A percentile compares a stretch with the other conserved stretches of the same genome.
Evolutionary conservation across 2,113 vertebrate species (phyloP).

Genomic region (Semicossyphus pulcher): DNA sequence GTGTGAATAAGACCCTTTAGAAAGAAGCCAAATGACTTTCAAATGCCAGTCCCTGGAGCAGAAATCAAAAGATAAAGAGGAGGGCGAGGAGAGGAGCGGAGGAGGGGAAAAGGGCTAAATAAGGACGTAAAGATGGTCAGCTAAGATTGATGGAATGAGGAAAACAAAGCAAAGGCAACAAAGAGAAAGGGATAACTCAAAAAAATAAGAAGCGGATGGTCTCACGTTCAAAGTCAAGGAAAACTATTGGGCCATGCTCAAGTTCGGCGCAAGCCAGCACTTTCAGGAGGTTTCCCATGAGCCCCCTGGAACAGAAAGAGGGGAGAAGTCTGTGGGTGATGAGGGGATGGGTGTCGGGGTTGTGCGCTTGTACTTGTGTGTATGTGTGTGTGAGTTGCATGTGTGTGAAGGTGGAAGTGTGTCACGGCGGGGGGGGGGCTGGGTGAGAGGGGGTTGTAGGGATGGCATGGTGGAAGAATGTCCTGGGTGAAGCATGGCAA

Average conservation of each 20-base stretch:
- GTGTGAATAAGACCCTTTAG: slow-evolving; percentile 39
- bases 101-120: slow-evolving; percentile 24
- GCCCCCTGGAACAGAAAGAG: slow-evolving; percentile 95
- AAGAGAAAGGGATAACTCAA: slow-evolving; percentile 72
- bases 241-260: slow-evolving; percentile 97
- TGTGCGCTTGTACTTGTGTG: slow-evolving; percentile 58
- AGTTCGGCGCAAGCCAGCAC: slow-evolving; percentile 95
- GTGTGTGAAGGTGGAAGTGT: slow-evolving; percentile 50
- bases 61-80: slow-evolving; percentile 39
- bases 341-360: slow-evolving; percentile 78
- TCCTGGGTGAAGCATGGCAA: slow-evolving; percentile 74
- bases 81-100: slow-evolving; percentile 10
- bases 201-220: slow-evolving; percentile 88
- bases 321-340: slow-evolving; percentile 88
- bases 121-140: slow-evolving; percentile 46
- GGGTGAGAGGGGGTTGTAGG: slow-evolving; percentile 65
- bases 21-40: slow-evolving; percentile 54
- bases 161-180: slow-evolving; percentile 67
- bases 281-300: slow-evolving; percentile 97
- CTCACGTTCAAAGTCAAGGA: slow-evolving; percentile 99
- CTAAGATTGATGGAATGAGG: slow-evolving; percentile 41
- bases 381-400: slow-evolving; percentile 27
- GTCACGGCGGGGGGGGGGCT: not conserved
- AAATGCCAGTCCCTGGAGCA: slow-evolving; percentile 71
- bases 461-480: slow-evolving; percentile 59